These are phyloP conservation scores for Oryzias celebensis DNA, from an alignment of 2,113 vertebrate genomes.

Conservation along the genomic window DNA sequence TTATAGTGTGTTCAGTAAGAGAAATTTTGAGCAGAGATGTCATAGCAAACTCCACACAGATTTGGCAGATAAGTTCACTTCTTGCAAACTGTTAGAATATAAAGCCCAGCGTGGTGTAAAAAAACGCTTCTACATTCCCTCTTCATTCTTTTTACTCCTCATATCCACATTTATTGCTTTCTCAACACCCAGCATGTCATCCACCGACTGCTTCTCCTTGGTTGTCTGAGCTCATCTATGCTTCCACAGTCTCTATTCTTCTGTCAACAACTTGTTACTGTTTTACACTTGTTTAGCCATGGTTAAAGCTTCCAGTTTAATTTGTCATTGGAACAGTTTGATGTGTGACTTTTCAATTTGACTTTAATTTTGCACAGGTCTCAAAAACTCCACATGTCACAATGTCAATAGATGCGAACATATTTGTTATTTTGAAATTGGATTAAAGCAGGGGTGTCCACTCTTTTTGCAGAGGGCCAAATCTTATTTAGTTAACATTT, in stretches of 20 bases:
- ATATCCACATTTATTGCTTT: conserved; percentile 58
- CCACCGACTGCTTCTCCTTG: conserved; percentile 50
- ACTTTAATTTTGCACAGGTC: not conserved
- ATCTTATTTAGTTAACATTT: too few species aligned
- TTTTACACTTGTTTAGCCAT: conserved; percentile 11
- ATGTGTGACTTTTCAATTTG: conserved; percentile 22
- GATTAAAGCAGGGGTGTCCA: too few species aligned
- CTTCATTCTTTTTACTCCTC: conserved; percentile 31
- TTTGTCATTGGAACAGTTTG: conserved; percentile 21
- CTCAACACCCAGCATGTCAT: conserved; percentile 61
- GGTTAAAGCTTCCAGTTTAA: conserved; percentile 1
- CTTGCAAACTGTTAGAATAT: conserved; percentile 21
- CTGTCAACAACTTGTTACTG: conserved; percentile 16
- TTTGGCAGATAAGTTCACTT: conserved; percentile 24
- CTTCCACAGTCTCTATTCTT: conserved; percentile 41
- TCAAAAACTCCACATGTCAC: too few species aligned
- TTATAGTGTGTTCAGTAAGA: not conserved
- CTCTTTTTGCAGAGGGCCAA: too few species aligned
- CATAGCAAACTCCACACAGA: not conserved
- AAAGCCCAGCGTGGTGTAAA: conserved; percentile 30
- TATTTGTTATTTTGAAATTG: too few species aligned
- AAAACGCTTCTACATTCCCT: conserved; percentile 31
- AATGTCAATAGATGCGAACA: too few species aligned
- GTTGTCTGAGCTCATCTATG: conserved; percentile 37
- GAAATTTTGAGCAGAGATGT: not conserved